These are phyloP conservation scores for Psittacula echo DNA, from an alignment of 2,797 vertebrate species.

Conservation along the genomic window DNA sequence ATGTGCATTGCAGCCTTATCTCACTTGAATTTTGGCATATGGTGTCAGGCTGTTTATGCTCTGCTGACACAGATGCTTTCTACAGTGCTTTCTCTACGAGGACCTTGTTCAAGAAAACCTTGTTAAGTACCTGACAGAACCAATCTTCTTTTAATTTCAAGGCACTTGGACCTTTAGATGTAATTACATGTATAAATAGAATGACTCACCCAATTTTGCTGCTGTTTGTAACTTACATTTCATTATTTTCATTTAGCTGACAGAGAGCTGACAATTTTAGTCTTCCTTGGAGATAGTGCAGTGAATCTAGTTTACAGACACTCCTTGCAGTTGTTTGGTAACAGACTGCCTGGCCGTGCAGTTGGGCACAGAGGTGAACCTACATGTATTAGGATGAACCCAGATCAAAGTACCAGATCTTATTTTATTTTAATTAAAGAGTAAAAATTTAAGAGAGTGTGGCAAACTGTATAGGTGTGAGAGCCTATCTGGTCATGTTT, in stretches of 20 bases:
- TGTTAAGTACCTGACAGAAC: slow-evolving; percentile 35
- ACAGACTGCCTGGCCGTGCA: background rate
- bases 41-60: background rate
- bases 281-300: slow-evolving; percentile 1
- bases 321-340: slow-evolving; percentile 35
- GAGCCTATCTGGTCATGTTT: slow-evolving; percentile 7
- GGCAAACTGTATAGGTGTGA: background rate
- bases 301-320: slow-evolving; percentile 38
- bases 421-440: slow-evolving; percentile 38
- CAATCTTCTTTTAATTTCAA: slow-evolving; percentile 53
- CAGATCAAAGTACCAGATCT: background rate
- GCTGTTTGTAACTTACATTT: slow-evolving; percentile 52
- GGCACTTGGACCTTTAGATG: slow-evolving; percentile 31
- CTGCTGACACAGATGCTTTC: background rate
- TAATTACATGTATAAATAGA: slow-evolving; percentile 55
- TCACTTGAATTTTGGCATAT: background rate
- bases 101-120: slow-evolving; percentile 25
- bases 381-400: background rate
- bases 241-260: slow-evolving; percentile 54
- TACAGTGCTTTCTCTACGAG: background rate
- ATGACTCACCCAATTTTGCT: slow-evolving; percentile 43
- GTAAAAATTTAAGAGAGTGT: background rate
- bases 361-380: slow-evolving; percentile 4
- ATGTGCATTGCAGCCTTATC: fast-evolving
- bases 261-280: slow-evolving; percentile 48